These are phyloP conservation scores for Limonius californicus DNA, from an alignment of 1,140 invertebrate genomes.

Conservation along the genomic window DNA sequence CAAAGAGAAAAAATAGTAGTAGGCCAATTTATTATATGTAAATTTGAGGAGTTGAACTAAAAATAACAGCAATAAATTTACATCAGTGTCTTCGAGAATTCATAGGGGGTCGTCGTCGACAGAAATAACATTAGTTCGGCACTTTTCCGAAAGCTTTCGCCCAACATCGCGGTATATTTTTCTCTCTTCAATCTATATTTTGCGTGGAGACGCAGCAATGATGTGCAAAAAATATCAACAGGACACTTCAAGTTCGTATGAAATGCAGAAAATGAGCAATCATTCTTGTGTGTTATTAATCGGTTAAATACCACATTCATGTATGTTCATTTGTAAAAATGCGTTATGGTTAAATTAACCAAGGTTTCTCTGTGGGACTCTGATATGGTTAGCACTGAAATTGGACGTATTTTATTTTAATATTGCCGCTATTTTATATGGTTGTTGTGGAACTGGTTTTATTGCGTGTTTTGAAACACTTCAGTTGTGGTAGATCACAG, in stretches of 20 bases:
- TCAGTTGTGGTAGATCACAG: too few relatives aligned
- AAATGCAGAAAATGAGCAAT: not conserved
- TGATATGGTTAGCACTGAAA: not conserved
- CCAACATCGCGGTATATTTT: not conserved
- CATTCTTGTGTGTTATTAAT: conserved; percentile 6
- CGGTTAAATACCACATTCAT: not conserved
- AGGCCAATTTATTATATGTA: conserved; percentile 29
- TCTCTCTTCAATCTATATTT: not conserved
- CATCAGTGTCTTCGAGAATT: conserved; percentile 26
- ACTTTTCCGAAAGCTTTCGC: conserved; percentile 3
- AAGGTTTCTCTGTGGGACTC: not conserved
- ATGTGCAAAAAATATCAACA: not conserved
- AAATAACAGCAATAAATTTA: conserved; percentile 28
- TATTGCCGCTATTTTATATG: too few relatives aligned
- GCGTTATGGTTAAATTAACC: conserved; percentile 2
- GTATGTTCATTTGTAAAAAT: conserved; percentile 9
- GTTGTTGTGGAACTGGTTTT: too few relatives aligned
- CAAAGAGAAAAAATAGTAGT: too few relatives aligned
- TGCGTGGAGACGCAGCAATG: not conserved
- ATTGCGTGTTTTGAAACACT: too few relatives aligned
- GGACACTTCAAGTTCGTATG: not conserved
- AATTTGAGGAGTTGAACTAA: conserved; percentile 23
- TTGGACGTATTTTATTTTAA: too few relatives aligned
- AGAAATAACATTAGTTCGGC: conserved; percentile 22
- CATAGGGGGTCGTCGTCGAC: conserved; percentile 25